Percentiles rank a stretch among this genome's conserved stretches.
phyloP scores from a whole-genome alignment of 1,140 invertebrate genomes.

The Helicoverpa zea region DNA sequence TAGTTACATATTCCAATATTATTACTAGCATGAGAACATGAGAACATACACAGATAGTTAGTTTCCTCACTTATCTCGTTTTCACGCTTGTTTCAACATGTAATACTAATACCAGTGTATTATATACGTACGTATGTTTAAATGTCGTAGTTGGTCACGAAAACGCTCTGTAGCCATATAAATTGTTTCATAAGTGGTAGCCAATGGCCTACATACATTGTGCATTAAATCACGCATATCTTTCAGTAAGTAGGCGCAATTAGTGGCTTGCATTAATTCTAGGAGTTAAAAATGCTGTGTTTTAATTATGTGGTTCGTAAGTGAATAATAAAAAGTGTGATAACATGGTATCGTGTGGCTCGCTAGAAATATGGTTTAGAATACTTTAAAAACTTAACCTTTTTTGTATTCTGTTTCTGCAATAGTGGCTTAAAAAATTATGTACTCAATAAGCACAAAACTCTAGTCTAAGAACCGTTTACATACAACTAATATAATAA shows the following conservation, averaged over 20 bases:
- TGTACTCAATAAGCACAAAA: too few relatives aligned
- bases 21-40: neutral
- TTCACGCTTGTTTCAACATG: conserved; percentile 13
- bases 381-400: too few relatives aligned
- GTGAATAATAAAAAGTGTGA: too few relatives aligned
- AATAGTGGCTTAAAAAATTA: too few relatives aligned
- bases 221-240: conserved; percentile 38
- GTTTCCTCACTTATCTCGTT: conserved; percentile 12
- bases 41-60: conserved; percentile 20
- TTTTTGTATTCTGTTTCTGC: too few relatives aligned
- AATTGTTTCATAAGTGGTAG: conserved; percentile 21
- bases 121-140: conserved; percentile 9
- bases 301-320: neutral
- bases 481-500: too few relatives aligned
- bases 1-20: too few relatives aligned
- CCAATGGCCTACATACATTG: conserved; percentile 28
- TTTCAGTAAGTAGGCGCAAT: conserved; percentile 29
- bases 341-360: neutral
- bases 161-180: neutral
- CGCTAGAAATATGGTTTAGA: neutral
- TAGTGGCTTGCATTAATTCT: conserved; percentile 8
- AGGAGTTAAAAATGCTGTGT: neutral
- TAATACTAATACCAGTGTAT: conserved; percentile 12
- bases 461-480: too few relatives aligned
- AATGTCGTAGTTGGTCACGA: conserved; percentile 21